Conservation (phyloP, 2,888 invertebrate species). For the Acanthosepion lycidas region DNA sequence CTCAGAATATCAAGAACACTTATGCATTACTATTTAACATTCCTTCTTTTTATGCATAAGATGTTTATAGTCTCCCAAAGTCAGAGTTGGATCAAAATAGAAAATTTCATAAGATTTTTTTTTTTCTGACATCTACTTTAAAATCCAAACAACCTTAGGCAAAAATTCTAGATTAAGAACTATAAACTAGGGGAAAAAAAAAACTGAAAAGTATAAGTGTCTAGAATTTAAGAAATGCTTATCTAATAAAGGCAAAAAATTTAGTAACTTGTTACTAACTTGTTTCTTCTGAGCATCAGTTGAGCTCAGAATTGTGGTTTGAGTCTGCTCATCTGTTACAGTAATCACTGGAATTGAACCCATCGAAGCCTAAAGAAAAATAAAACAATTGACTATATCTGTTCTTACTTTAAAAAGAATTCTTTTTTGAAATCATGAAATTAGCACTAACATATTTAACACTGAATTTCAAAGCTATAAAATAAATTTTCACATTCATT, state of each 20-base stretch:
- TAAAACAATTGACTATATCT: not conserved
- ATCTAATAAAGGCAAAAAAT: not conserved
- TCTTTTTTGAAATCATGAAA: too few relatives aligned
- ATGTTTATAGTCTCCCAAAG: too few relatives aligned
- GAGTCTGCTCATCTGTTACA: constrained; percentile 64
- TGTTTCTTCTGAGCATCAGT: constrained; percentile 36
- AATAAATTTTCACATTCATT: too few relatives aligned
- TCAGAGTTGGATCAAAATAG: not conserved
- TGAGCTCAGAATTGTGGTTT: constrained; percentile 53
- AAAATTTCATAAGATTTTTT: not conserved
- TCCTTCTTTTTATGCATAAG: not conserved
- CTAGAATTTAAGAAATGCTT: not conserved
- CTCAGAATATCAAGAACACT: not conserved
- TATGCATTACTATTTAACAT: not conserved
- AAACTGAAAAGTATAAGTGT: not conserved
- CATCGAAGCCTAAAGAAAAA: not conserved
- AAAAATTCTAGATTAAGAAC: not conserved
- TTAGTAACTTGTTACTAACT: not conserved
- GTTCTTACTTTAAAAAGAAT: not conserved
- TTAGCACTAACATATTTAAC: too few relatives aligned
- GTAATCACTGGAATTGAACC: constrained; percentile 61
- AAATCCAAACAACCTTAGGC: not conserved
- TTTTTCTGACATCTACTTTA: not conserved
- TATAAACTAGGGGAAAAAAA: not conserved
- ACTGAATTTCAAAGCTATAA: too few relatives aligned